phyloP scores from a whole-genome alignment of 2,888 invertebrate genomes.

The Lysandra bellargus region DNA sequence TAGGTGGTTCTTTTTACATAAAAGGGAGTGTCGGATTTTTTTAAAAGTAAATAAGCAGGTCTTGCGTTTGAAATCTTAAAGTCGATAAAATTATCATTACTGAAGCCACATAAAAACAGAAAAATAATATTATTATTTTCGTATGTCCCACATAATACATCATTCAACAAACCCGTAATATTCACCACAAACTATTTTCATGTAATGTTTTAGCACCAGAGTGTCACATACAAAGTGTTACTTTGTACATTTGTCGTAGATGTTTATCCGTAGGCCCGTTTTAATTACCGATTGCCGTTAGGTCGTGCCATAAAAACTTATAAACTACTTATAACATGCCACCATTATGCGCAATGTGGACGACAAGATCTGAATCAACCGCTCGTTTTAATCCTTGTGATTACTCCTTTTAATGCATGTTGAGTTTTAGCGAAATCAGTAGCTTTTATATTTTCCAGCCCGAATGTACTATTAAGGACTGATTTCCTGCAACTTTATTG shows the following conservation, averaged over 20 bases:
- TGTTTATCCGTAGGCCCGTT: neutral
- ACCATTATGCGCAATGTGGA: neutral
- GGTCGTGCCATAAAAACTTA: neutral
- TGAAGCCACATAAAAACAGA: too few species aligned
- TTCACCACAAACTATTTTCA: neutral
- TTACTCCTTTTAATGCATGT: too few species aligned
- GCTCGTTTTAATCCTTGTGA: neutral
- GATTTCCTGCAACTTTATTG: too few species aligned
- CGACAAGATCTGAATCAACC: neutral
- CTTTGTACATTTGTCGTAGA: neutral
- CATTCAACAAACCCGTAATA: neutral
- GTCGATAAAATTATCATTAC: too few species aligned
- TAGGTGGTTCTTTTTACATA: neutral
- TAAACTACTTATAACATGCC: conserved; percentile 5
- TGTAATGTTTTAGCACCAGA: neutral
- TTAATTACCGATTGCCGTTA: neutral
- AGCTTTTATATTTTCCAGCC: too few species aligned
- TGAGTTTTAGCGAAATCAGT: too few species aligned
- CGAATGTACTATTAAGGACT: too few species aligned
- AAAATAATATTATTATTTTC: too few species aligned
- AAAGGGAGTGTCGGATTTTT: neutral
- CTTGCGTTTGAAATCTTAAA: too few species aligned
- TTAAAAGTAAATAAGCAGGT: too few species aligned
- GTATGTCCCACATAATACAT: too few species aligned
- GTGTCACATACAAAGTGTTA: neutral